Base-by-base conservation (phyloP, 2,113 vertebrate species). In the Microcebus ravelobensis region DNA sequence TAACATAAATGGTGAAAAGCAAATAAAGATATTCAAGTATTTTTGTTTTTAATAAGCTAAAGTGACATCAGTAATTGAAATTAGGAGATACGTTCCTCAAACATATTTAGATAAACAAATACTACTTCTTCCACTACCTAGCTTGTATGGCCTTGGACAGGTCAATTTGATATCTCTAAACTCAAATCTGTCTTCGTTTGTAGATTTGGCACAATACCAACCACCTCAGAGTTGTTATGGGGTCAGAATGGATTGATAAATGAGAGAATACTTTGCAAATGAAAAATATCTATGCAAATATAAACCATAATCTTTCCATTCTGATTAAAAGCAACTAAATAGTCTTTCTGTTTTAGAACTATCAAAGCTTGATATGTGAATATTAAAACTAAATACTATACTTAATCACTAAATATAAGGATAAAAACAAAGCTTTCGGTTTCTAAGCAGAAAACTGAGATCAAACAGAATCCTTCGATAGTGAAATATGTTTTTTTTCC, bases 21-120 rank as follows among this genome's bases (percentile, higher is more conserved):
- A 95, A 93, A 90, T 67, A 85, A 84, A 94, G 50, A 92, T 81
- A 91, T 80, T 94, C 23, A 92, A 87, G 36, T 92, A 85, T 92
- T 92, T 97, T 96, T 81, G 77, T 45, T 90, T 97, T 96, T 92
- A 93, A 94, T 81, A 88, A 83, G 57, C 71, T 96, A 95, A 97
- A 96, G 79, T 95, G n/a, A 93, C 34, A 96, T 85, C 61, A 97
- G 34, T 65, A 94, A 94, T 11, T 76, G 21, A 83, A 96, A 94
- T 76, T 57, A 93, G 42, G 10, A 94, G 25, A 70, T 76, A 87
- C 34, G 27, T 87, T 89, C 23, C 45, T 34, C 71, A 96, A 92
- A 94, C 61, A 79, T 70, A 96, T 57, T 74, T 79, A 65, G 61
- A 90, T 63, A n/a, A 94, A 95, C 52, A 91, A 82, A 95, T 55